A percentile compares a stretch with the other conserved stretches of the same genome.
Conservation (phyloP, 2,888 invertebrate genomes). For the Pantelozetes paolii region DNA sequence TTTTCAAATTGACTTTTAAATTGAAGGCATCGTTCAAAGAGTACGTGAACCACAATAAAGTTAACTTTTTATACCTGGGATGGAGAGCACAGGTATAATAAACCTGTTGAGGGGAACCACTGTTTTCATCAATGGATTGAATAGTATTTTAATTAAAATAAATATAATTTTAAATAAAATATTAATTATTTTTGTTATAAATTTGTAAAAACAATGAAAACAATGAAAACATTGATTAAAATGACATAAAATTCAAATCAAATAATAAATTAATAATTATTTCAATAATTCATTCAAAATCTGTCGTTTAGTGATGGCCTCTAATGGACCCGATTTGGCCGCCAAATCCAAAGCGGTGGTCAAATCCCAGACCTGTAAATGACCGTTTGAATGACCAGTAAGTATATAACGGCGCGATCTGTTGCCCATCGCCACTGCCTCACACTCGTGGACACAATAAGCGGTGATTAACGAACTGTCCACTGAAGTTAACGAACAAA, state of each 20-base stretch:
- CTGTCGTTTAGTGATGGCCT: background rate
- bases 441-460: conserved; percentile 95
- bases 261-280: background rate
- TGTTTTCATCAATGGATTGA: too few relatives aligned
- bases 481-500: conserved; percentile 89
- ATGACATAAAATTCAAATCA: background rate
- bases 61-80: too few relatives aligned
- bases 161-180: too few relatives aligned
- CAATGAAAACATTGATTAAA: background rate
- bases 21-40: too few relatives aligned
- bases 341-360: conserved; percentile 82
- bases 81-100: too few relatives aligned
- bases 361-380: conserved; percentile 91
- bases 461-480: conserved; percentile 90
- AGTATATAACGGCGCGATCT: conserved; percentile 80
- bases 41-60: too few relatives aligned
- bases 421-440: conserved; percentile 86
- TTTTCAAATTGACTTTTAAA: too few relatives aligned
- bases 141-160: too few relatives aligned
- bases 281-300: conserved; percentile 20
- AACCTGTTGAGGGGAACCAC: too few relatives aligned
- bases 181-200: too few relatives aligned
- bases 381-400: conserved; percentile 86
- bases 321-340: conserved; percentile 22
- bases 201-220: background rate